These are phyloP conservation scores for Diabrotica virgifera DNA, from an alignment of 1,140 invertebrate genomes.

Conservation along the genomic window DNA sequence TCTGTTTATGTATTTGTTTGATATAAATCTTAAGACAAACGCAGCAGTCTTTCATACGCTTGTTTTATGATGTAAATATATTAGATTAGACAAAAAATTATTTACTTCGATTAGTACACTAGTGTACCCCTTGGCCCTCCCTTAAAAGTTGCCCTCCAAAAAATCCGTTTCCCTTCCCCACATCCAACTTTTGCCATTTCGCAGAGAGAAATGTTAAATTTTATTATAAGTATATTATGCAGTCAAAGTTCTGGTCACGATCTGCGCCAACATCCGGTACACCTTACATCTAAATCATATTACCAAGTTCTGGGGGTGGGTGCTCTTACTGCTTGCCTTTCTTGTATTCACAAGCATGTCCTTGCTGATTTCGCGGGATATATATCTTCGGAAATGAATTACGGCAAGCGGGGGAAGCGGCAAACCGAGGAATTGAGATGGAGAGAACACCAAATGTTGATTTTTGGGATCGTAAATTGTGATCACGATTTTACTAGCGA, in stretches of 20 bases:
- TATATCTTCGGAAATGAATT: constrained; percentile 9
- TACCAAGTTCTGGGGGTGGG: constrained; percentile 37
- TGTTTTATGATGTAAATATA: no score
- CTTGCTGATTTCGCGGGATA: constrained; percentile 13
- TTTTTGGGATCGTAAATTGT: not conserved
- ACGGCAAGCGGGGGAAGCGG: not conserved
- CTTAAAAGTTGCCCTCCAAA: no score
- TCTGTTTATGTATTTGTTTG: no score
- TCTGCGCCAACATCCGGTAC: constrained; percentile 42
- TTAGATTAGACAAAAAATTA: no score
- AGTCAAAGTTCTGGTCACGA: constrained; percentile 45
- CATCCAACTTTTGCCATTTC: no score
- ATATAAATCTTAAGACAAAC: no score
- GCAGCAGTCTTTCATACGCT: no score
- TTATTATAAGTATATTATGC: constrained; percentile 44
- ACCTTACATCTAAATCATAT: constrained; percentile 46
- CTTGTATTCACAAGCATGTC: constrained; percentile 28
- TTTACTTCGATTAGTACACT: no score
- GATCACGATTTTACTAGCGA: no score
- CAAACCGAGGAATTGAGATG: not conserved
- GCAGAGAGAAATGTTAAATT: constrained; percentile 32
- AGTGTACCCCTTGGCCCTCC: no score
- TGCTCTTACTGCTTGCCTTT: not conserved
- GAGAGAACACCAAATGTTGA: not conserved
- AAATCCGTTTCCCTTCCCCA: no score